A percentile compares a stretch with the other conserved stretches of the same genome.
phyloP scores from a whole-genome alignment of 2,888 invertebrate species.

The Drosophila suboccidentalis region DNA sequence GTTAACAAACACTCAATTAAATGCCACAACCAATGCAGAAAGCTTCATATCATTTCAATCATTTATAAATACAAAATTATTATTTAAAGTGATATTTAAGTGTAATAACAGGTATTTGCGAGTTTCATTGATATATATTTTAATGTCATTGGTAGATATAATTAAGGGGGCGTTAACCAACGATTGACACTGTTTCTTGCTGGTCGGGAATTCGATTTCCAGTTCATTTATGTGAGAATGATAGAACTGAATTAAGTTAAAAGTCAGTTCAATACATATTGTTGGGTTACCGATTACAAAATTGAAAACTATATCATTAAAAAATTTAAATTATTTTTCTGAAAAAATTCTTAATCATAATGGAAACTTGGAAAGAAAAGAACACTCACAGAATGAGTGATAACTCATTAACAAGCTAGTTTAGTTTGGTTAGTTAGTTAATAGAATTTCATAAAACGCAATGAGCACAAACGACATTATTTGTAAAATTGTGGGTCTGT shows the following conservation, averaged over 20 bases:
- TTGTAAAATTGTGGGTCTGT: slow-evolving; percentile 4
- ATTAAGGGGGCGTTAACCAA: background rate
- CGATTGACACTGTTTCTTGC: background rate
- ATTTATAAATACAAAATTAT: slow-evolving; percentile 9
- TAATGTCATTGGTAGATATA: background rate
- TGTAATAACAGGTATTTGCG: slow-evolving; percentile 7
- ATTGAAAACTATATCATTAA: too few relatives aligned
- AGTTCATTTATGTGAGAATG: background rate
- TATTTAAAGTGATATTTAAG: slow-evolving; percentile 6
- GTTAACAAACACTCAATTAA: slow-evolving; percentile 14
- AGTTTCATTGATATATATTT: background rate
- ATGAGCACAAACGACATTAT: slow-evolving; percentile 11
- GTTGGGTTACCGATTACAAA: too few relatives aligned
- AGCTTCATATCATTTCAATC: slow-evolving; percentile 3
- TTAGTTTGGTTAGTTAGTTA: slow-evolving; percentile 8
- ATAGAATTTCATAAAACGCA: slow-evolving; percentile 24
- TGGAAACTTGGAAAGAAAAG: too few relatives aligned
- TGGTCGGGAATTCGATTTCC: background rate
- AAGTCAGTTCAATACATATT: background rate
- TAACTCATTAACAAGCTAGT: slow-evolving; percentile 10
- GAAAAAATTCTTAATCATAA: background rate
- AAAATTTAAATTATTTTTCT: background rate
- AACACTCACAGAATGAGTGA: background rate
- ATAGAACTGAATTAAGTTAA: background rate
- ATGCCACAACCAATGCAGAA: background rate